Evolutionary conservation across 2,113 vertebrate species (phyloP).

Genomic region (Eublepharis macularius): DNA sequence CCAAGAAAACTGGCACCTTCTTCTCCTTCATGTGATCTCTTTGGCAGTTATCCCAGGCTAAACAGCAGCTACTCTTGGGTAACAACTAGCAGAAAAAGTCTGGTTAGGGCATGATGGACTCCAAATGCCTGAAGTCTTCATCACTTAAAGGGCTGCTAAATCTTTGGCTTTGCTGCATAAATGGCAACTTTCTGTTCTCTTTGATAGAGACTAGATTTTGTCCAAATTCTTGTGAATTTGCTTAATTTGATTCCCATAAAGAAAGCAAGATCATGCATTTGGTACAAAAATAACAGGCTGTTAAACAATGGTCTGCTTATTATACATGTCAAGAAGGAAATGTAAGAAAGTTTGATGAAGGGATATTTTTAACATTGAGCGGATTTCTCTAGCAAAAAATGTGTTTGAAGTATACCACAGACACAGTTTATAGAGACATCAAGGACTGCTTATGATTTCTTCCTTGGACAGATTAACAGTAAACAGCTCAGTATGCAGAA

Average conservation of each 20-base stretch:
- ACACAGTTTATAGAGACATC: background rate
- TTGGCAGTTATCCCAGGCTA: background rate
- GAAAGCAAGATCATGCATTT: background rate
- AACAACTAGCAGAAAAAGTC: background rate
- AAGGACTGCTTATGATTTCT: slow-evolving; percentile 22
- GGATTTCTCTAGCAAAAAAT: slow-evolving; percentile 2
- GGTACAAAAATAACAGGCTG: background rate
- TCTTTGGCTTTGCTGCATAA: background rate
- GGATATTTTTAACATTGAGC: background rate
- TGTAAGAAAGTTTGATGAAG: slow-evolving; percentile 2
- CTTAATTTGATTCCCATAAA: slow-evolving; percentile 5
- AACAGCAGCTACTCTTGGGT: background rate
- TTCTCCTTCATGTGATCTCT: slow-evolving; percentile 18
- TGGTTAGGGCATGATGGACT: background rate
- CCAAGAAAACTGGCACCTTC: background rate
- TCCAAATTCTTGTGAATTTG: background rate
- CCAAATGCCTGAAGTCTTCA: slow-evolving; percentile 1
- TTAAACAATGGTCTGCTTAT: background rate
- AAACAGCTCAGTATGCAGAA: slow-evolving; percentile 3
- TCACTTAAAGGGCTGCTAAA: background rate
- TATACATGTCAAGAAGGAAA: background rate
- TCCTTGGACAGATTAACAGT: slow-evolving; percentile 14
- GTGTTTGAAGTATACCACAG: slow-evolving; percentile 13
- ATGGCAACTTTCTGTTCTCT: background rate
- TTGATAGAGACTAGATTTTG: background rate